Evolutionary conservation across 2,797 vertebrate species (phyloP), one percentile per base, ranked within the genome.

Genomic region (Microcaecilia unicolor): DNA sequence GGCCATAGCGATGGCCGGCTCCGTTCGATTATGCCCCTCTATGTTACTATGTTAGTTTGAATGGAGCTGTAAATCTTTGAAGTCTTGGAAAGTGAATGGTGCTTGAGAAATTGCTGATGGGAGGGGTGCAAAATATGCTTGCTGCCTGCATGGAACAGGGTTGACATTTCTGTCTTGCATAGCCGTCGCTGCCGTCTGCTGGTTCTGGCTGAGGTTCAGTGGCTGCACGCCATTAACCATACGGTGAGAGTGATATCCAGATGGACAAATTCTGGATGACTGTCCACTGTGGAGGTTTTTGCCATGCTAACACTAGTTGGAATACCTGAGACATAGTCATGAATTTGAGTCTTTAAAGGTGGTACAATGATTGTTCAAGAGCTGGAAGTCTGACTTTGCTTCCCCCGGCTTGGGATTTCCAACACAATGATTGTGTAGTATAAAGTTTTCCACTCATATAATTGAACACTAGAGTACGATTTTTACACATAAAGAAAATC

Each of bases 161-260:
- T 85, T 84, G 55, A 61, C 64, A 31, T 56, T 83, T 85, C 84
- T 82, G 56, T 92, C 89, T 29, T 90, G 87, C 8, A 90, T 81
- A 19, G 89, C 71, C 43, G 89, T 79, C 71, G 88, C 71, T 25
- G 88, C 64, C 11, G 87, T 55, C 23, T 79, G 87, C 70, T 94
- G 94, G 39, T 89, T 90, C 90, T 97, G 80, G 71, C 92, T 98
- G 55, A 98, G 88, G 70, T 98, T 98, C 34, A 98, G 93, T 11
- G 95, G 94, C 80, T 98, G 95, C 41, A 84, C 80, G 7, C 84
- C 71, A n/a, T 75, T 83, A 0, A 77, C 73, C 9, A 74, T 73
- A 0, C 84, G 88, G 3, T 85, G 92, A 2, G 87, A 80, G 14
- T 90, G 87, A 24, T 91, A 89, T 4, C 69, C 64, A 4, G 63